These are phyloP conservation scores for Eubucco bourcierii DNA, from an alignment of 2,113 vertebrate species.

Conservation along the genomic window DNA sequence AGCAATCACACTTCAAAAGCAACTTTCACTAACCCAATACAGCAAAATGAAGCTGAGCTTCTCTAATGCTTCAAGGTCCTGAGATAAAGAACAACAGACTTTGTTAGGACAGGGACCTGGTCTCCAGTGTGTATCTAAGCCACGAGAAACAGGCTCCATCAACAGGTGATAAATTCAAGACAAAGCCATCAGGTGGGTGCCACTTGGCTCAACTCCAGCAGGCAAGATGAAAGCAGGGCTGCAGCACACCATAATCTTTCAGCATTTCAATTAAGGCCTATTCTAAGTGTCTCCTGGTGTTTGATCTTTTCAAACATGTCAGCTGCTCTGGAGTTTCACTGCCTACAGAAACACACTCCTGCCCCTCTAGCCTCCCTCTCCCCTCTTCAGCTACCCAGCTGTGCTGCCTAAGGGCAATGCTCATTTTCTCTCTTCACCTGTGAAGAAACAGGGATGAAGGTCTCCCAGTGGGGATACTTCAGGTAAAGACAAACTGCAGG, in stretches of 20 bases:
- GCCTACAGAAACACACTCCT: neutral
- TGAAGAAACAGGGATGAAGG: conserved; percentile 21
- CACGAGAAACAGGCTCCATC: neutral
- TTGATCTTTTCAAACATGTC: neutral
- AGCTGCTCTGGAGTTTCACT: neutral
- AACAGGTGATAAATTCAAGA: neutral
- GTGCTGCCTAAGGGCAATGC: neutral
- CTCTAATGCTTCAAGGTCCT: neutral
- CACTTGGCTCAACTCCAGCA: neutral
- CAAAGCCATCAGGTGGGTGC: neutral
- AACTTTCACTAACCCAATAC: neutral
- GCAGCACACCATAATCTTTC: neutral
- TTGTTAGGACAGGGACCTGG: neutral
- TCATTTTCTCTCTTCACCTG: neutral
- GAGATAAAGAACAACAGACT: neutral
- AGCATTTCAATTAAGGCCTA: neutral
- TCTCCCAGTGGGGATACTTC: conserved; percentile 5
- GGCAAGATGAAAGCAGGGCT: neutral
- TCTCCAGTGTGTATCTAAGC: neutral
- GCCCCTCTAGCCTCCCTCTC: neutral
- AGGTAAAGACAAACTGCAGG: conserved; percentile 42
- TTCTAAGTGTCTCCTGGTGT: neutral
- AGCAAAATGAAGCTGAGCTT: neutral
- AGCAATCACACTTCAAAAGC: neutral
- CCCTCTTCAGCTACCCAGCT: neutral